Conservation (phyloP, 2,888 invertebrate species). For the Drosophila melanosoma region DNA sequence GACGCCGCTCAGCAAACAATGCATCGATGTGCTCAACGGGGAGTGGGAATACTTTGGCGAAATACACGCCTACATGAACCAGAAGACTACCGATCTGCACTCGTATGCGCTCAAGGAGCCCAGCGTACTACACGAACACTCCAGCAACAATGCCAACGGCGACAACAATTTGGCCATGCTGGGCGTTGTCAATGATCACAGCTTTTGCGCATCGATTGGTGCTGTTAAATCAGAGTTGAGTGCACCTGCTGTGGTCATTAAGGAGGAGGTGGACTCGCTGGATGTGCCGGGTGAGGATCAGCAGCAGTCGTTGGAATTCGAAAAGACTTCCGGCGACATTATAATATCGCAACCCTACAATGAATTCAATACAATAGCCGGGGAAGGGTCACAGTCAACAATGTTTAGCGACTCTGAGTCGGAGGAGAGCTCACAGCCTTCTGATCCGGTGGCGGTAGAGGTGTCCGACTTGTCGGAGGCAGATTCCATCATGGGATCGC, state of each 20-base stretch:
- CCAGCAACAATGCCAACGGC: background rate
- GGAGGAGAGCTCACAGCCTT: conserved; percentile 39
- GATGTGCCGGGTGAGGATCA: conserved; percentile 7
- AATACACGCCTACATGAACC: conserved; percentile 83
- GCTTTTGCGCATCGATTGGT: conserved; percentile 47
- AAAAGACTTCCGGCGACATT: background rate
- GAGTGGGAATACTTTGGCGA: conserved; percentile 84
- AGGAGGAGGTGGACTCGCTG: conserved; percentile 30
- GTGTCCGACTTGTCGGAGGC: conserved; percentile 43
- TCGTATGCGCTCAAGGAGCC: conserved; percentile 81
- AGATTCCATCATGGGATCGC: conserved; percentile 21
- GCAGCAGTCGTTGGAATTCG: conserved; percentile 19
- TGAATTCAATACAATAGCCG: background rate
- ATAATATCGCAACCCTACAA: conserved; percentile 4
- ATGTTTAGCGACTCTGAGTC: conserved; percentile 46
- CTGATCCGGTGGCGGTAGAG: conserved; percentile 53
- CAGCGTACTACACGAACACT: conserved; percentile 20
- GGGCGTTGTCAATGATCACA: conserved; percentile 76
- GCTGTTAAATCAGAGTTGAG: background rate
- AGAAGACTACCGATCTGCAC: conserved; percentile 82
- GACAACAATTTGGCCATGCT: conserved; percentile 46
- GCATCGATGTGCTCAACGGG: conserved; percentile 61
- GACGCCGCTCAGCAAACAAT: conserved; percentile 39
- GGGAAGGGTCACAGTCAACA: conserved; percentile 13
- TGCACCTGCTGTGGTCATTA: background rate